Evolutionary conservation across 2,888 invertebrate genomes (phyloP).

Genomic region (Eupithecia subumbrata): DNA sequence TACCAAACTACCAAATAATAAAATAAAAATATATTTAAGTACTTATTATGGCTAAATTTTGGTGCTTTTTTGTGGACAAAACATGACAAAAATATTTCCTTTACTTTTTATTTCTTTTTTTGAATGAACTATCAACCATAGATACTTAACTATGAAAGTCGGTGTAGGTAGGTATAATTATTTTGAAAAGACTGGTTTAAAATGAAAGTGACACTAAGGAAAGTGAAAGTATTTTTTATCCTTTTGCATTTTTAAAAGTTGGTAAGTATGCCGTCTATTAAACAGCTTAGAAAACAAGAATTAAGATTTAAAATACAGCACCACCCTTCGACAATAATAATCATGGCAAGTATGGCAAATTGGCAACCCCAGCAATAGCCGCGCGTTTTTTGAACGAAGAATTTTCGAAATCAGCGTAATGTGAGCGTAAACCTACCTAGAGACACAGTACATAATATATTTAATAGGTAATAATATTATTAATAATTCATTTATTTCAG

Average conservation of each 20-base stretch:
- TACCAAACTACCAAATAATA: too few relatives aligned
- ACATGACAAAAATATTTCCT: too few relatives aligned
- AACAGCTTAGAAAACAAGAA: not conserved
- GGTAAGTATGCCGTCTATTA: not conserved
- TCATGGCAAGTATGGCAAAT: not conserved
- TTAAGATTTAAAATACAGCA: not conserved
- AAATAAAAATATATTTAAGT: too few relatives aligned
- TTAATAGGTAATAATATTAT: too few relatives aligned
- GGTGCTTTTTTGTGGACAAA: too few relatives aligned
- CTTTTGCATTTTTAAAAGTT: not conserved
- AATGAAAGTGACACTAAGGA: constrained; percentile 4
- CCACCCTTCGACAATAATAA: not conserved
- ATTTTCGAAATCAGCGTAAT: too few relatives aligned
- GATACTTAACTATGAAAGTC: not conserved
- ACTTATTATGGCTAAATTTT: too few relatives aligned
- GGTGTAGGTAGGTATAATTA: not conserved
- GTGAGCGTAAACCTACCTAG: too few relatives aligned
- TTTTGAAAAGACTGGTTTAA: not conserved
- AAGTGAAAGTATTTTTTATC: constrained; percentile 4
- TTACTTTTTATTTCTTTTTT: too few relatives aligned
- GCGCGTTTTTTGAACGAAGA: not conserved
- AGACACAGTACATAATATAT: too few relatives aligned
- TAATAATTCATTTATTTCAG: too few relatives aligned
- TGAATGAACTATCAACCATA: not conserved
- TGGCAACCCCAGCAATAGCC: not conserved